Evolutionary conservation across 64 coral and sea anemone genomes (phyloP).

Genomic region (Montipora capricornis): DNA sequence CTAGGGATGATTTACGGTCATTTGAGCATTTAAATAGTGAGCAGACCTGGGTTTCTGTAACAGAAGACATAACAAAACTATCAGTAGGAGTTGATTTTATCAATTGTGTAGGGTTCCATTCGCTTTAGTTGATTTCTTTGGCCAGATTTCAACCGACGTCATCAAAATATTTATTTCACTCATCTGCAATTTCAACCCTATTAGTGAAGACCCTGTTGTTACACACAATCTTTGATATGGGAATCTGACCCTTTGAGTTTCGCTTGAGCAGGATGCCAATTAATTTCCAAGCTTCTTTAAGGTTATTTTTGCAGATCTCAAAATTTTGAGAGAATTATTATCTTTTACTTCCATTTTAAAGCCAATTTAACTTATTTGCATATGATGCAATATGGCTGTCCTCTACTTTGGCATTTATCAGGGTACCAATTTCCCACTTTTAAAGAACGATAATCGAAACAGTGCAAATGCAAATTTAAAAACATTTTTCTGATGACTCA

Average conservation of each 20-base stretch:
- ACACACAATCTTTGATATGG: background rate
- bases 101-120: conserved; percentile 45
- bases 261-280: background rate
- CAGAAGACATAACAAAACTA: conserved; percentile 52
- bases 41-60: conserved; percentile 27
- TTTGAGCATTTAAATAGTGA: background rate
- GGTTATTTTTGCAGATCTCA: background rate
- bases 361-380: background rate
- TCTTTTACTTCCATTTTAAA: background rate
- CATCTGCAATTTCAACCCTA: conserved; percentile 54
- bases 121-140: conserved; percentile 12
- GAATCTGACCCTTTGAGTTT: background rate
- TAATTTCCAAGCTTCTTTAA: background rate
- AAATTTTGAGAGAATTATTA: background rate
- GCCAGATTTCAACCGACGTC: conserved; percentile 56
- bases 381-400: too few relatives aligned
- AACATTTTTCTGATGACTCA: too few relatives aligned
- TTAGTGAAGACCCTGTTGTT: background rate
- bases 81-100: conserved; percentile 22
- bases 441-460: too few relatives aligned
- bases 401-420: too few relatives aligned
- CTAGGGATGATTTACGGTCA: background rate
- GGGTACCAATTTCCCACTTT: too few relatives aligned
- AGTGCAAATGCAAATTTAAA: too few relatives aligned
- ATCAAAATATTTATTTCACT: conserved; percentile 71